These are phyloP conservation scores for Orthonevra nobilis DNA, from an alignment of 2,888 invertebrate species.

Conservation along the genomic window DNA sequence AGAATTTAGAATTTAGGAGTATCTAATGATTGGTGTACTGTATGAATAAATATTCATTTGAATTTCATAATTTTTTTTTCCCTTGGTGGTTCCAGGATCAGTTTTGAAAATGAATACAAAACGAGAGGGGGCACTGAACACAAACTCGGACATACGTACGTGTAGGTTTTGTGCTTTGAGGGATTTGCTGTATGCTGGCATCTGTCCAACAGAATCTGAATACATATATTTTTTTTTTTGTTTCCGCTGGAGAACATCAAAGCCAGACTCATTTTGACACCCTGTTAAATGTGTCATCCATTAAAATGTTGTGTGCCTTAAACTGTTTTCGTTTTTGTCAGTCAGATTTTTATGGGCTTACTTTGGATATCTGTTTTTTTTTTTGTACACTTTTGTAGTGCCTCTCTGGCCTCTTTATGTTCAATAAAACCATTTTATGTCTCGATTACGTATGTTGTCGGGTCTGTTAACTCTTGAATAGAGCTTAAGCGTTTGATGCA, in stretches of 20 bases:
- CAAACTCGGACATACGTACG: neutral
- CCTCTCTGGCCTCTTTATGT: constrained; percentile 1
- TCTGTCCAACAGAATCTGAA: constrained; percentile 59
- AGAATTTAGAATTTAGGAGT: constrained; percentile 34
- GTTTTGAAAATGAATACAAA: constrained; percentile 56
- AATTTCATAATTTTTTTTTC: constrained; percentile 53
- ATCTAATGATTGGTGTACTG: neutral
- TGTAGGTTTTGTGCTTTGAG: constrained; percentile 33
- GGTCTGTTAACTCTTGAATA: constrained; percentile 6
- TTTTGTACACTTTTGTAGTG: constrained; percentile 1
- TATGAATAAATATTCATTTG: constrained; percentile 31
- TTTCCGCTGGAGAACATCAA: constrained; percentile 60
- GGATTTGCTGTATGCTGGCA: constrained; percentile 66
- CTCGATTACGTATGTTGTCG: constrained; percentile 17
- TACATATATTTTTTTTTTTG: constrained; percentile 51
- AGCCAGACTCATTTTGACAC: constrained; percentile 64
- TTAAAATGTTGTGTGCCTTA: constrained; percentile 67
- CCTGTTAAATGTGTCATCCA: constrained; percentile 67
- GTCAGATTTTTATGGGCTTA: constrained; percentile 57
- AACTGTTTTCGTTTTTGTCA: constrained; percentile 67
- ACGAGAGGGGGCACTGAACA: constrained; percentile 8
- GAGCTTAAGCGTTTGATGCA: constrained; percentile 36
- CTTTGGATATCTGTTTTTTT: constrained; percentile 16
- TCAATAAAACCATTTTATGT: neutral
- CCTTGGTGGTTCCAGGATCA: constrained; percentile 50